Base-by-base conservation (phyloP, 2,888 invertebrate species). In the Nomada flava region DNA sequence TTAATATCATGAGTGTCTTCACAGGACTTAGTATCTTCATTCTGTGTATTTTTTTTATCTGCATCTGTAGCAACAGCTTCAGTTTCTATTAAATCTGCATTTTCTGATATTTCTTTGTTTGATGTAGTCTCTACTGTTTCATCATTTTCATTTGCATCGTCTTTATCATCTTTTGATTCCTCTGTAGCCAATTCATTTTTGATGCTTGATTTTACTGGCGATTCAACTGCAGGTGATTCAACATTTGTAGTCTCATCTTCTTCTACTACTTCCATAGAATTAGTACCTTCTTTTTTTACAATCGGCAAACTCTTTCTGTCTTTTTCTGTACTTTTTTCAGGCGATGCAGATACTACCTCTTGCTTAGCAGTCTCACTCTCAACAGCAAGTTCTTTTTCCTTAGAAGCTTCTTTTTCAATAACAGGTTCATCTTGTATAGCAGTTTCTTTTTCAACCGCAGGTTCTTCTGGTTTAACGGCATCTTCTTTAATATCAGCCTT, bases 171-270 rank as follows among this genome's bases (percentile, higher is more conserved):
- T 15, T 76, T 75, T 36, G 63, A 29, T n/a, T 70, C 57, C 59
- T 78, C 29, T 9, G 53, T 10, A 53, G 70, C 20, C 23, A 59
- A 7, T 57, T 76, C 76, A 77, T 73, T 50, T 2, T 18, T 11
- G 47, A 64, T 47, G 20, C 60, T 65, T 63, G 55, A 7, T 36
- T 79, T 78, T 18, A 60, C 42, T 42, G 85, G 82, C 23, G 83
- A 72, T 23, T 83, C 64, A 62, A 47, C 23, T 1, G 60, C 44
- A 36, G 59, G 15, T 36, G n/a, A 10, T 47, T 76, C 50, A 15
- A 26, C 1, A 23, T 10, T 18, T 13, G 79, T 70, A 20, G 15
- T 7, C 52, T 76, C 53, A 3, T 36, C 55, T n/a, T 72, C 69
- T 29, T 85, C 47, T 13, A 13, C 20, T 57, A 60, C 52, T 47